Evolutionary conservation across 2,113 vertebrate species (phyloP), one percentile per base, ranked within the genome.

Genomic region (Sander vitreus): DNA sequence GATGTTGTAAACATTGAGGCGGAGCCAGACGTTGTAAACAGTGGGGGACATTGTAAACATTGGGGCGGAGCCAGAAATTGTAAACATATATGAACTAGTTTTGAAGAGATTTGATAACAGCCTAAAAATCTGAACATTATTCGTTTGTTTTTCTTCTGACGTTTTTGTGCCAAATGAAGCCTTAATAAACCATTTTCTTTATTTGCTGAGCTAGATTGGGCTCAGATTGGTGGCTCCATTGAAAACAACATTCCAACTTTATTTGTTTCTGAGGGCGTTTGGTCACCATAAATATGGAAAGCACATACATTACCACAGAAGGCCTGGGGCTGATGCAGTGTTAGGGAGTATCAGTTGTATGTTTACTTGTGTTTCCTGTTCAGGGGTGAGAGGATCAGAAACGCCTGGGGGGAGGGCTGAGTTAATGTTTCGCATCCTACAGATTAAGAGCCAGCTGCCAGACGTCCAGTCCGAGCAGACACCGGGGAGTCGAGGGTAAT

Each of bases 341-440:
- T 39, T 45, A 15, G 45, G 62, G 64, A 75, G 88, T 30, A 78
- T 65, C 23, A 58, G 62, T 64, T 57, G 9, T 43, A 72, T 85
- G 80, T 86, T 92, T 87, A 81, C 78, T 83, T 12, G 80, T 85
- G 51, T 87, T 88, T 45, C 55, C 21, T 55, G 63, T 77, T 76
- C 78, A 77, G 74, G 85, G 78, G 75, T 81, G 78, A 82, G 73
- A 53, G 70, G 77, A 64, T 54, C 64, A 70, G 54, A 65, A 21
- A 33, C 36, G 27, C 54, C 43, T 43, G 43, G 47, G 27, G 5
- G 8, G 51, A n/a, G 9, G 16, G 55, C 15, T 39, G 60, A 88
- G 85, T 84, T 92, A 90, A 86, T 89, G 87, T 89, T 73, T 90
- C 64, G 77, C 80, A 83, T 88, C 84, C 71, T 77, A 51, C 80